Base-by-base conservation (phyloP, 2,113 vertebrate genomes). In the Barbus barbus region DNA sequence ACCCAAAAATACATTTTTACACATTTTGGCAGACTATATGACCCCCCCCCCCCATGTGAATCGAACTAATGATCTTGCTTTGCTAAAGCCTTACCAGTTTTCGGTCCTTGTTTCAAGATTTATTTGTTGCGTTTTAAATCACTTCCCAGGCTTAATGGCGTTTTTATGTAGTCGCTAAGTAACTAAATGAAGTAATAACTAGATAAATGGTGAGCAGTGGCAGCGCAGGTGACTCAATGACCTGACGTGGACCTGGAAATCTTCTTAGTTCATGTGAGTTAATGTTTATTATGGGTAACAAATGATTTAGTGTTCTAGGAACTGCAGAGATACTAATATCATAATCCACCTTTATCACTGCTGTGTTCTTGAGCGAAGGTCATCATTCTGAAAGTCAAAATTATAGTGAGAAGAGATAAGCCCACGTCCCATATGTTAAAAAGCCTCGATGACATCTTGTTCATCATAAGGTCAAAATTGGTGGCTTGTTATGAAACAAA, bases 321-420 rank as follows among this genome's bases (percentile, higher is more conserved):
- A 26, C n/a, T 12, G 38, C 5, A 44, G 22, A 44, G 31, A 5
- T 36, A 36, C 22, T 24, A 44, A 14, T 14, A 8, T 41, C 36
- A 3, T 48, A 26, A 48, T 74, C 14, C n/a, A 4, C 2, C 24
- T 74, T 22, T 51, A 75, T 75, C 16, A 75, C 41, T 4, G 8
- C 38, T 75, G 72, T 48, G 72, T 26, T 74, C 48, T 51, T 75
- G 72, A 75, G 72, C 44, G 1, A 75, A 75, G 44, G 44, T 51
- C 44, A 20, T 51, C 14, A 16, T 26, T 11, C 7, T 48, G 24
- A 51, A 48, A 28, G n/a, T 73, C 71, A 44, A 44, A 46, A 22
- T 13, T n/a, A 72, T 13, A 13, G 24, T 38, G 20, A n/a, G 36
- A 72, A 22, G 9, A 22, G 72, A 51, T 75, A 44, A 73, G 71